A percentile compares a stretch with the other conserved stretches of the same genome.
phyloP scores from a whole-genome alignment of 2,797 vertebrate genomes.

The Acanthurus leucopareius region DNA sequence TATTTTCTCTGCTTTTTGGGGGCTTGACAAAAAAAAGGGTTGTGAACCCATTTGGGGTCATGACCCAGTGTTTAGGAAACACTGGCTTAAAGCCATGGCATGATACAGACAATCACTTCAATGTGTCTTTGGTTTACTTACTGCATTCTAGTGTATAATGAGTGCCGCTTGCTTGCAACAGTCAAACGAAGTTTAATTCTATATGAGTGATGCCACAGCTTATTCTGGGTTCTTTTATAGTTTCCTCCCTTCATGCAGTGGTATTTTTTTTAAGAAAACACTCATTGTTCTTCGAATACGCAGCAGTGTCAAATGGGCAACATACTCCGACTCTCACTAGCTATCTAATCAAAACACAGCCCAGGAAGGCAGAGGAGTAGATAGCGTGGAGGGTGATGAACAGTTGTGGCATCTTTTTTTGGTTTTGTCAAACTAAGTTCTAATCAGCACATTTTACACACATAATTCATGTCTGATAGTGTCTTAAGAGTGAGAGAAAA shows the following conservation, averaged over 20 bases:
- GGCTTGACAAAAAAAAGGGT: too few relatives aligned
- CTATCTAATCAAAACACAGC: slow-evolving; percentile 20
- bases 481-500: slow-evolving; percentile 32
- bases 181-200: slow-evolving; percentile 42
- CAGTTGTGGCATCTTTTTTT: neutral
- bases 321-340: slow-evolving; percentile 16
- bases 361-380: slow-evolving; percentile 1
- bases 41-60: too few relatives aligned
- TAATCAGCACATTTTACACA: slow-evolving; percentile 26
- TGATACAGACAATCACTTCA: slow-evolving; percentile 52
- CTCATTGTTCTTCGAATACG: slow-evolving; percentile 30
- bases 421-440: slow-evolving; percentile 19
- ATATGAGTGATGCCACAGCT: slow-evolving; percentile 8
- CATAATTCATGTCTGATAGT: slow-evolving; percentile 9
- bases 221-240: slow-evolving; percentile 43
- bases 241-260: slow-evolving; percentile 30
- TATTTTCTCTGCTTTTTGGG: too few relatives aligned
- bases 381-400: slow-evolving; percentile 38
- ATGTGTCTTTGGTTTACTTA: slow-evolving; percentile 46
- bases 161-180: slow-evolving; percentile 34
- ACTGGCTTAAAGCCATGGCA: neutral
- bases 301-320: slow-evolving; percentile 41
- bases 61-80: too few relatives aligned
- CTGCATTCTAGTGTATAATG: slow-evolving; percentile 7
- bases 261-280: slow-evolving; percentile 30